phyloP scores from a whole-genome alignment of 2,888 invertebrate species.

The Volucella bombylans region DNA sequence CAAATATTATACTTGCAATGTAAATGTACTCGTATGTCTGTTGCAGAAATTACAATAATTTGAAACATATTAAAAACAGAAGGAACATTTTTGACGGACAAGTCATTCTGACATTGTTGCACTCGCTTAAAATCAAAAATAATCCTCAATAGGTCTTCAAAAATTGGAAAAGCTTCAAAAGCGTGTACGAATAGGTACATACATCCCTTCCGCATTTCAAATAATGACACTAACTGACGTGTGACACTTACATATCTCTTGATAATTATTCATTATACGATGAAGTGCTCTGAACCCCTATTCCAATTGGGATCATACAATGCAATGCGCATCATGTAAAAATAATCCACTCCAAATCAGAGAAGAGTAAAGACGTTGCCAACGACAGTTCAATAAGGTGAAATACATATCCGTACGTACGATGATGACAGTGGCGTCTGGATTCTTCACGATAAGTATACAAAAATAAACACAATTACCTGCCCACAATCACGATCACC shows the following conservation, averaged over 20 bases:
- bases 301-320: conserved; percentile 29
- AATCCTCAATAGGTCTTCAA: not conserved
- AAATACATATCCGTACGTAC: conserved; percentile 3
- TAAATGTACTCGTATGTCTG: no score
- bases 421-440: conserved; percentile 31
- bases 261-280: conserved; percentile 27
- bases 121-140: not conserved
- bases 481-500: conserved; percentile 68
- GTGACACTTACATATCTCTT: conserved; percentile 63
- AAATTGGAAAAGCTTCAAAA: not conserved
- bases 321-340: conserved; percentile 42
- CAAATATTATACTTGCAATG: no score
- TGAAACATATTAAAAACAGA: not conserved
- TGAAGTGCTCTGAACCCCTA: conserved; percentile 11
- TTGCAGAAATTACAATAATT: no score
- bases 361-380: conserved; percentile 1
- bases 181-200: not conserved
- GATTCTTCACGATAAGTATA: conserved; percentile 59
- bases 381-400: conserved; percentile 48
- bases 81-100: not conserved
- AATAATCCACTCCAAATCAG: conserved; percentile 40
- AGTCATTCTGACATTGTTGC: not conserved
- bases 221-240: conserved; percentile 59
- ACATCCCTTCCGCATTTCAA: conserved; percentile 39
- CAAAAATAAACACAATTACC: conserved; percentile 74